A percentile compares a stretch with the other conserved stretches of the same genome.
Evolutionary conservation across 1,140 invertebrate genomes (phyloP).

Genomic region (Phocides pigmalion): DNA sequence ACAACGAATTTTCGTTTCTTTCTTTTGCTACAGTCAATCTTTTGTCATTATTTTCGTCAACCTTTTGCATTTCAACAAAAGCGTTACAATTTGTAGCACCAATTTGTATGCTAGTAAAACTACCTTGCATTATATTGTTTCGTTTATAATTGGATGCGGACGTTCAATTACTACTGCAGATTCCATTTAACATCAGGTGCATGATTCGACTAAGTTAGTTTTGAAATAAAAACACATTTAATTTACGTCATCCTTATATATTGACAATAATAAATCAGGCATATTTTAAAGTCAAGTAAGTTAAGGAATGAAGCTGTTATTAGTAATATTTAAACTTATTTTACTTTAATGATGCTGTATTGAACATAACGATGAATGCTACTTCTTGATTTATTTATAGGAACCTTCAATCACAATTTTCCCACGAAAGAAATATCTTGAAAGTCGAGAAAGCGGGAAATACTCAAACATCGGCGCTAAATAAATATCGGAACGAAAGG

Average conservation of each 20-base stretch:
- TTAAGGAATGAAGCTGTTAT: no score
- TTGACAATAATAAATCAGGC: no score
- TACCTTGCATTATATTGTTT: conserved; percentile 3
- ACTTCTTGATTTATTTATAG: not conserved
- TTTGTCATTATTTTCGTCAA: no score
- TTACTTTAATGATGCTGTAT: no score
- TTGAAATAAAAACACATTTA: no score
- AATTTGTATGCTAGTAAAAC: not conserved
- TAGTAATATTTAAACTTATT: no score
- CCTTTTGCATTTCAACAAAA: no score
- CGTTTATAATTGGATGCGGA: not conserved
- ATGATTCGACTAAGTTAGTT: not conserved
- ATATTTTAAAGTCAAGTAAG: no score
- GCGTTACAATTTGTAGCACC: not conserved
- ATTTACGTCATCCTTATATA: no score
- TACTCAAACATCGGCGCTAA: conserved; percentile 13
- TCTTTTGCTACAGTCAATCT: no score
- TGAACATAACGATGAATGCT: no score
- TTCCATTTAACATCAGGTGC: conserved; percentile 8
- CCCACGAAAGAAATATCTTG: not conserved
- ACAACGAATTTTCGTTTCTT: no score
- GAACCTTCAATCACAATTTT: conserved; percentile 1
- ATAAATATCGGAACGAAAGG: conserved; percentile 24
- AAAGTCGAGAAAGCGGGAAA: conserved; percentile 13
- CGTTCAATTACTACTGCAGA: conserved; percentile 4